Base-by-base conservation (phyloP, 2,888 invertebrate species). In the Andrena trimmerana region DNA sequence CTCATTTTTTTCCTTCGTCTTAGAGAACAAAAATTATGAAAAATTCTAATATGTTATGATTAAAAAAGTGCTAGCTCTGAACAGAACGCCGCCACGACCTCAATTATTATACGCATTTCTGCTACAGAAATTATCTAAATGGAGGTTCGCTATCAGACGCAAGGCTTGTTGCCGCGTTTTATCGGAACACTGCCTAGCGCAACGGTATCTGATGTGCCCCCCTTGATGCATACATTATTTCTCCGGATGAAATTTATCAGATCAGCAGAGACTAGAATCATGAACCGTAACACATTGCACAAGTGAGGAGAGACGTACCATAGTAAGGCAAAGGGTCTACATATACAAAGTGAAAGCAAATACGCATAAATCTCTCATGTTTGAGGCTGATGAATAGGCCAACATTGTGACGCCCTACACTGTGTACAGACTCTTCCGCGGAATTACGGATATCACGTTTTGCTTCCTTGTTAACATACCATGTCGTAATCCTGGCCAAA, bases 371-470 rank as follows among this genome's bases (percentile, higher is more conserved):
- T 89, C 86, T 86, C 76, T 75, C 76, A 80, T 65, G 77, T 72
- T 71, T 72, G 60, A 70, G 66, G 66, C 72, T 85, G 85, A 86
- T 82, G 78, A 87, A 89, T 87, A 83, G 84, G 80, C 78, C 65
- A 80, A 73, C 82, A 82, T 78, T 71, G 87, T 82, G 80, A 88
- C 87, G 83, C 78, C 73, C 68, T 60, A 27, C 81, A 69, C 80
- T 85, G 81, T 81, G 86, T 82, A 88, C 84, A 79, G 86, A 86
- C 86, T 86, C 88, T 88, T 88, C 90, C 88, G 50, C 81, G 86
- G 85, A 86, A 88, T 89, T 86, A 85, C 81, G 78, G 84, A 88
- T 83, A 85, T 83, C 81, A 85, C 89, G 83, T 87, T 86, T 86
- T 86, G 85, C 80, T 84, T 84, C 81, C 85, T 86, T 83, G 84